A percentile compares a stretch with the other conserved stretches of the same genome.
phyloP scores from a whole-genome alignment of 2,113 vertebrate genomes.

The Aphelocoma coerulescens region DNA sequence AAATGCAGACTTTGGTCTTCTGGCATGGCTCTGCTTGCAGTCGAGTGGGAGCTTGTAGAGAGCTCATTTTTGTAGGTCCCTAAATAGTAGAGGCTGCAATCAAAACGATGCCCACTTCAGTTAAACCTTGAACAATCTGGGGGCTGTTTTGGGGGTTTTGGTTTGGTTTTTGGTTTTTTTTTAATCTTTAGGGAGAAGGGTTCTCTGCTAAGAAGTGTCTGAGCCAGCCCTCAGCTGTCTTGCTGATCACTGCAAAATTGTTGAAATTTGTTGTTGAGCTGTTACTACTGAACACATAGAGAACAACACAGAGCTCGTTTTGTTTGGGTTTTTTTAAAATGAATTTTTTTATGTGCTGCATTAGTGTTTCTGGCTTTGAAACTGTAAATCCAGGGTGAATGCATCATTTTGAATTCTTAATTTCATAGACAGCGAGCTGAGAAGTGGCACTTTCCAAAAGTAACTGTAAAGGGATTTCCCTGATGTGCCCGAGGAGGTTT shows the following conservation, averaged over 20 bases:
- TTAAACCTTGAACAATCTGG: not conserved
- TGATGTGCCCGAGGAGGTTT: not conserved
- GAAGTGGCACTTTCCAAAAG: not conserved
- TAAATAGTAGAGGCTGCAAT: not conserved
- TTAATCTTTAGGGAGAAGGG: not conserved
- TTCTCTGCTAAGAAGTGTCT: not conserved
- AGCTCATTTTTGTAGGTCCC: not conserved
- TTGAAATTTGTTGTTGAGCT: not conserved
- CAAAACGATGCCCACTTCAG: not conserved
- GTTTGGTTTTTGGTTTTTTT: not conserved
- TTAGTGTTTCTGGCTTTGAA: not conserved
- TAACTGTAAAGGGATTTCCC: not conserved
- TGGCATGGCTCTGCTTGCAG: not conserved
- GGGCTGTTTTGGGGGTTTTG: fast-evolving
- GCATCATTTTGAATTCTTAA: not conserved
- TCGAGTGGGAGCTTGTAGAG: not conserved
- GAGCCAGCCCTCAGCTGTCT: not conserved
- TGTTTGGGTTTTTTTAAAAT: not conserved
- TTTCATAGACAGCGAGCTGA: not conserved
- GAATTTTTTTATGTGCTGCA: not conserved
- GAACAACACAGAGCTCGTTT: not conserved
- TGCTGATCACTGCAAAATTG: not conserved
- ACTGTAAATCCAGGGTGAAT: not conserved
- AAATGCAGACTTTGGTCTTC: not conserved
- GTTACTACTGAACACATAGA: not conserved